Conservation (phyloP, 1,140 invertebrate species). For the Bradysia coprophila region DNA sequence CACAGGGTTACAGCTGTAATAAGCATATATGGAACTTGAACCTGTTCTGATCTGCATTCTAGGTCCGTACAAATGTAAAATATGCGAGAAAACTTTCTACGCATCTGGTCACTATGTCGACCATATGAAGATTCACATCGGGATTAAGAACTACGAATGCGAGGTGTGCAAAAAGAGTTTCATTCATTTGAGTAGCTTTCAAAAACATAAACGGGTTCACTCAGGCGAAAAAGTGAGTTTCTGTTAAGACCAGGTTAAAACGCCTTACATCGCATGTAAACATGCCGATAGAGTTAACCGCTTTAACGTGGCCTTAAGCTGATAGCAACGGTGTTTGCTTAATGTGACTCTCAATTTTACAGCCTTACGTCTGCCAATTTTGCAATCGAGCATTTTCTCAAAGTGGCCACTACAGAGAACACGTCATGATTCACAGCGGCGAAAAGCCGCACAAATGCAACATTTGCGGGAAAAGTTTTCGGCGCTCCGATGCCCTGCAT, state of each 20-base stretch:
- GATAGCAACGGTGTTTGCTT: no score
- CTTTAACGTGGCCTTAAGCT: no score
- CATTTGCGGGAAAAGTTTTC: conserved; percentile 10
- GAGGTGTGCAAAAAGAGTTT: conserved; percentile 30
- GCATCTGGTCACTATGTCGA: conserved; percentile 14
- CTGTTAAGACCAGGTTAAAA: no score
- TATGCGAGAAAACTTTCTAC: conserved; percentile 11
- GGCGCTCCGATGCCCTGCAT: conserved; percentile 5
- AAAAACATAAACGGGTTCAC: conserved; percentile 23
- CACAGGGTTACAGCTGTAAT: no score
- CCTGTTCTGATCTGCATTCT: no score
- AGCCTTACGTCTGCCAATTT: conserved; percentile 24
- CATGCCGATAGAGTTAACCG: no score
- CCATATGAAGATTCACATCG: neutral
- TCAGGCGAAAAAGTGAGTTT: conserved; percentile 24
- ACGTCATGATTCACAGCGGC: conserved; percentile 17
- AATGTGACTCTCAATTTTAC: no score
- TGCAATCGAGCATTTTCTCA: conserved; percentile 24
- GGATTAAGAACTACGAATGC: conserved; percentile 22
- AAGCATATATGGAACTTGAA: no score
- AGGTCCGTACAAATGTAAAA: conserved; percentile 26
- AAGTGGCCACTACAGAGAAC: conserved; percentile 14
- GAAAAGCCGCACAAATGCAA: conserved; percentile 16
- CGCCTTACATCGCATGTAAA: no score
- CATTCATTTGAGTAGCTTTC: conserved; percentile 27